A percentile compares a stretch with the other conserved stretches of the same genome.
These are phyloP conservation scores for Ailuropoda melanoleuca DNA, from an alignment of 2,113 vertebrate species.

Conservation along the genomic window DNA sequence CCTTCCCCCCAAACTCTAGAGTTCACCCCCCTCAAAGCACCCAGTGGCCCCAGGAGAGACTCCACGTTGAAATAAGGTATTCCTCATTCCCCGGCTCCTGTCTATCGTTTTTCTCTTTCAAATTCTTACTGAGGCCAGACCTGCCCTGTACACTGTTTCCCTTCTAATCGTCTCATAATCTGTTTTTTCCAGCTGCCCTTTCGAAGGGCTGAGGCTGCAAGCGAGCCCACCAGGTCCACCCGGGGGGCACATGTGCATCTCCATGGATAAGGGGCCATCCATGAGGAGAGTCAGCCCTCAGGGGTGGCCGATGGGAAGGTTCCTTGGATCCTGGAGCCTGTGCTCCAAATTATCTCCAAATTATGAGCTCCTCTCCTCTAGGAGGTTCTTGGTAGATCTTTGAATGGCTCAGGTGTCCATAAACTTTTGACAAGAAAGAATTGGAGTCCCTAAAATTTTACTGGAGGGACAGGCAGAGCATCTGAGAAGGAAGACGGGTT, in stretches of 20 bases:
- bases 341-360: not conserved
- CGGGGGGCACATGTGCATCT: accelerated
- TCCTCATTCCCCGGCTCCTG: not conserved
- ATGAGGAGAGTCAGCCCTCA: accelerated
- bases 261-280: no score
- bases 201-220: not conserved
- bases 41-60: no score
- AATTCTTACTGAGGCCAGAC: not conserved
- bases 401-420: not conserved
- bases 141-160: not conserved
- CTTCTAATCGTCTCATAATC: not conserved
- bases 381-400: not conserved
- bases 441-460: not conserved
- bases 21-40: accelerated
- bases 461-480: not conserved
- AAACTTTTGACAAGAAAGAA: not conserved
- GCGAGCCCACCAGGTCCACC: not conserved
- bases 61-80: accelerated
- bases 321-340: not conserved
- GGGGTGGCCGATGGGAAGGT: not conserved
- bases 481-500: not conserved
- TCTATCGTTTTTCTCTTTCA: accelerated
- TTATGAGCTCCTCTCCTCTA: not conserved
- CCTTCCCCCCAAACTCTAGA: no score
- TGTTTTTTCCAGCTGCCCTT: not conserved